Evolutionary conservation across 2,113 vertebrate genomes (phyloP).

Genomic region (Scytalopus superciliaris): DNA sequence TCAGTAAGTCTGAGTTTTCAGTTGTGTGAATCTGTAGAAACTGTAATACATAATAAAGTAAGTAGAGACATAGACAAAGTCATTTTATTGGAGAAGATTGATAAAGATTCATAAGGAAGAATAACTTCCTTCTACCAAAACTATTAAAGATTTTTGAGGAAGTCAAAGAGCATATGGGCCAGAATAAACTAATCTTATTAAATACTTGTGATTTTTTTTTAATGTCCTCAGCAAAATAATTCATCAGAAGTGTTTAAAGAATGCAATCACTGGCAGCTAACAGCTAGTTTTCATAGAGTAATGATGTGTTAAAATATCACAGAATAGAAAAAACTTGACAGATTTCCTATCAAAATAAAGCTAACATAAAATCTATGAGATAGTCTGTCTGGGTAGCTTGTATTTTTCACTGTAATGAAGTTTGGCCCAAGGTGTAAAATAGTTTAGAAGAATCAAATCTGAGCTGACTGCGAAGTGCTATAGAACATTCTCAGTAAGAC

Average conservation of each 20-base stretch:
- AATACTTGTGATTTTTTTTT: not conserved
- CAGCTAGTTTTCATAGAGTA: not conserved
- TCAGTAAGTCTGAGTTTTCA: not conserved
- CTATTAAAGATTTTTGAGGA: not conserved
- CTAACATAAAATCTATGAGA: not conserved
- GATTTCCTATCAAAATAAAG: not conserved
- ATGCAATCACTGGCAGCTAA: not conserved
- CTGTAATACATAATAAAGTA: not conserved
- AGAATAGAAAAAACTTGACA: not conserved
- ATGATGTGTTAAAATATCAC: not conserved
- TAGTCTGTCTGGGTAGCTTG: not conserved
- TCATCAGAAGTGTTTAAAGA: not conserved
- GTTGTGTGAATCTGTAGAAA: not conserved
- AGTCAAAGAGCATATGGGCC: not conserved
- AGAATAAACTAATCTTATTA: not conserved
- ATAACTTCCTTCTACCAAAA: not conserved
- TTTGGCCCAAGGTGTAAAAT: not conserved
- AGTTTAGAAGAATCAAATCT: not conserved
- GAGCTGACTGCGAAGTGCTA: not conserved
- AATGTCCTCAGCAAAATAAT: not conserved
- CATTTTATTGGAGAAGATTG: not conserved
- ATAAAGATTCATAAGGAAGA: not conserved
- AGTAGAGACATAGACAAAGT: not conserved
- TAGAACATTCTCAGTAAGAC: not conserved
- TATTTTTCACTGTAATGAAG: not conserved